phyloP scores from a whole-genome alignment of 1,140 invertebrate species.

The Battus philenor region DNA sequence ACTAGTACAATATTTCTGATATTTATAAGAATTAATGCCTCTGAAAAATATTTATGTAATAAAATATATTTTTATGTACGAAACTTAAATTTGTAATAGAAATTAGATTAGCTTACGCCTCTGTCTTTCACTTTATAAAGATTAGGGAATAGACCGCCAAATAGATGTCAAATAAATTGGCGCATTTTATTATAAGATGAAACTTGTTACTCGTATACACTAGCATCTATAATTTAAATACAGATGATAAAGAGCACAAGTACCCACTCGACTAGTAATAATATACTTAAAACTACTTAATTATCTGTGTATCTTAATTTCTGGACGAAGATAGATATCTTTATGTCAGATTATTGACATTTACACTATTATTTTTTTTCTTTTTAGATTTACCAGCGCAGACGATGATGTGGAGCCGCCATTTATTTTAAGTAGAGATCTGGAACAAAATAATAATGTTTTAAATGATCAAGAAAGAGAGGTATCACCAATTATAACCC shows the following conservation, averaged over 20 bases:
- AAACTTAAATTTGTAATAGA: no score
- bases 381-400: slow-evolving; percentile 53
- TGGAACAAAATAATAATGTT: slow-evolving; percentile 59
- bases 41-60: not conserved
- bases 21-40: not conserved
- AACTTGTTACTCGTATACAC: no score
- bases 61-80: not conserved
- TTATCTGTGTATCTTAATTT: not conserved
- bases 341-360: not conserved
- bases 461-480: slow-evolving; percentile 37
- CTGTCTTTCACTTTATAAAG: no score
- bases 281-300: not conserved
- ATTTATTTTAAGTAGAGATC: slow-evolving; percentile 48
- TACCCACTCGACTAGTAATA: not conserved
- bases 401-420: slow-evolving; percentile 62
- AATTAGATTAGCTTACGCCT: no score
- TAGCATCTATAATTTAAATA: no score
- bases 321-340: not conserved
- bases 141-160: no score
- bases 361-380: slow-evolving; percentile 2
- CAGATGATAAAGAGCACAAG: no score
- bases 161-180: no score
- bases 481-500: slow-evolving; percentile 17
- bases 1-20: not conserved
- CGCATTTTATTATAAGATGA: no score